Conservation (phyloP, 2,888 invertebrate species). For the Merodon equestris region DNA sequence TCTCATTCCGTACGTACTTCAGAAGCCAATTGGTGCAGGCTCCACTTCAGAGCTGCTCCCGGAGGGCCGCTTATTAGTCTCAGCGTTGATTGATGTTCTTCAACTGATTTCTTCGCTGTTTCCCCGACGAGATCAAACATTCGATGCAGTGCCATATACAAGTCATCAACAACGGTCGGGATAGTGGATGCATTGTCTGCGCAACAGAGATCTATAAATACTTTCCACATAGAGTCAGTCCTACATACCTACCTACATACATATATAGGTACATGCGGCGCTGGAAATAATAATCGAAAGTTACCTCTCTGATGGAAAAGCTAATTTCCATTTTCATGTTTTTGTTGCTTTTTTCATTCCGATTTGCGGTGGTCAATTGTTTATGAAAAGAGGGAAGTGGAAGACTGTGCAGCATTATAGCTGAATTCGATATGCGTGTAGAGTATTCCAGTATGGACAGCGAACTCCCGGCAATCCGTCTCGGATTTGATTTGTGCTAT, state of each 20-base stretch:
- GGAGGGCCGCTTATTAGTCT: constrained; percentile 38
- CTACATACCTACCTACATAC: too few species aligned
- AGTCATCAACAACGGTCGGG: neutral
- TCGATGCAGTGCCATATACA: neutral
- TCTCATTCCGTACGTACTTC: constrained; percentile 13
- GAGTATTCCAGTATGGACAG: too few species aligned
- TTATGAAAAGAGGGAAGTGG: neutral
- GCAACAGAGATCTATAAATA: constrained; percentile 48
- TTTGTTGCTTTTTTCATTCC: constrained; percentile 26
- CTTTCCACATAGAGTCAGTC: constrained; percentile 22
- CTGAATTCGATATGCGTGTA: too few species aligned
- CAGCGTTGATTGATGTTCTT: constrained; percentile 54
- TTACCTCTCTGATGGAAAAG: constrained; percentile 50
- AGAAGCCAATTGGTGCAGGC: constrained; percentile 15
- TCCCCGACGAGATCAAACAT: constrained; percentile 15
- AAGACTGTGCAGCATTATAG: too few species aligned
- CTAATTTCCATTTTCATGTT: constrained; percentile 54
- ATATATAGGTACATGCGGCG: constrained; percentile 28
- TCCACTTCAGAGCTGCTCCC: constrained; percentile 37
- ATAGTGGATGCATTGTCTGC: constrained; percentile 22
- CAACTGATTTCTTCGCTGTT: constrained; percentile 33
- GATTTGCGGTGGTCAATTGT: too few species aligned
- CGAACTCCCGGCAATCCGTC: too few species aligned
- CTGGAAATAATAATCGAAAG: constrained; percentile 56
- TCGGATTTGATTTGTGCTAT: too few species aligned